These are phyloP conservation scores for Beaufortia kweichowensis DNA, from an alignment of 2,113 vertebrate species.

Conservation along the genomic window DNA sequence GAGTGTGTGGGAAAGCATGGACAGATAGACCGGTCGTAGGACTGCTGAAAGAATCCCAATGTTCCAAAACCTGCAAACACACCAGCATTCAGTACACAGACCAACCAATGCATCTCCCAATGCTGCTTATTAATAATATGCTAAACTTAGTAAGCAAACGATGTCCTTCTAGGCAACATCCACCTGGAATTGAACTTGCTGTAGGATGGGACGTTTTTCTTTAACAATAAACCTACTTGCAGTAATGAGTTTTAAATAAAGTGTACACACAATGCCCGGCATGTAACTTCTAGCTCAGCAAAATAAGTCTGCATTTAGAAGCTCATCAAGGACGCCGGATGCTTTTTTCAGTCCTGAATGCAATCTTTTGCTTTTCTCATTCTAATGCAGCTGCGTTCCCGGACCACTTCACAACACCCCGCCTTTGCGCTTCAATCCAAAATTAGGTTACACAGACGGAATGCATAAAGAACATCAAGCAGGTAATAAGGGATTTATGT, in stretches of 20 bases:
- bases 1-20: conserved; percentile 83
- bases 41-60: conserved; percentile 90
- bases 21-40: conserved; percentile 89
- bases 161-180: not conserved
- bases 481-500: not conserved
- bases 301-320: conserved; percentile 2
- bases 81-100: conserved; percentile 62
- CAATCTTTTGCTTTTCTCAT: conserved; percentile 22
- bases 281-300: conserved; percentile 5
- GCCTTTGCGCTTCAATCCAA: not conserved
- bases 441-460: conserved; percentile 2
- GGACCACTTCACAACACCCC: not conserved
- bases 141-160: conserved; percentile 10
- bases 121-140: conserved; percentile 11
- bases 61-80: conserved; percentile 90
- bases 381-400: conserved; percentile 25
- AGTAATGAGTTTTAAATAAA: conserved; percentile 27
- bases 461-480: conserved; percentile 9
- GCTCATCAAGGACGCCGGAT: conserved; percentile 11
- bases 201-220: not conserved
- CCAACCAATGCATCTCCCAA: not conserved
- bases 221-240: conserved; percentile 4
- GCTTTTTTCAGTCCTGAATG: conserved; percentile 3
- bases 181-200: not conserved
- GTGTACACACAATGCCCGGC: not conserved